phyloP scores from a whole-genome alignment of 2,113 vertebrate genomes.

The rabbit (Oryctolagus cuniculus) region mOryCun1.1 NC_091441.1:46901001-46901500 shows the following conservation, averaged over 20 bases:
- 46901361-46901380: too few species aligned
- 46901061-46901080: too few species aligned
- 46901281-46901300: background rate
- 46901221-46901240: background rate
- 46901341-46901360: background rate
- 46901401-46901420: background rate
- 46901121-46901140: too few species aligned
- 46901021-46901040: too few species aligned
- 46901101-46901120: too few species aligned
- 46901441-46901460: background rate
- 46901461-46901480: background rate
- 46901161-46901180: too few species aligned
- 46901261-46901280: background rate
- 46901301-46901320: background rate
- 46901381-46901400: background rate
- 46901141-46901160: too few species aligned
- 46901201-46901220: too few species aligned
- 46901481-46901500: background rate
- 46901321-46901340: background rate
- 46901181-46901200: too few species aligned
- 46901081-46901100: too few species aligned
- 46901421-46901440: background rate
- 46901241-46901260: background rate
- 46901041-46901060: too few species aligned
- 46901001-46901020: too few species aligned